Percentiles rank a stretch among this genome's conserved stretches.
phyloP scores from a whole-genome alignment of 2,113 vertebrate species.

The Leptosomus discolor region DNA sequence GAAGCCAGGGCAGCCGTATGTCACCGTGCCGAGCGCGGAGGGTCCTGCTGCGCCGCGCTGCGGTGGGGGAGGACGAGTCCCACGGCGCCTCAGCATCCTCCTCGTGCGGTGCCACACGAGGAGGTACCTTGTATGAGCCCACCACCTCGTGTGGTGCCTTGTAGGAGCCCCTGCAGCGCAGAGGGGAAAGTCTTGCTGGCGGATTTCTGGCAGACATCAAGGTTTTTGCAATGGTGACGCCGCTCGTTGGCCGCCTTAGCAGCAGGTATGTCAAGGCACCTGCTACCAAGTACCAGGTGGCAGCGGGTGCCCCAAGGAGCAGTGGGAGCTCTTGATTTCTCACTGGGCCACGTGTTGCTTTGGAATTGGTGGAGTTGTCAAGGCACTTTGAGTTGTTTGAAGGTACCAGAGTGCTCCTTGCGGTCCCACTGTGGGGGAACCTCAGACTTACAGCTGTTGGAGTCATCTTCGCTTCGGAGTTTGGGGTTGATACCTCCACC shows the following conservation, averaged over 20 bases:
- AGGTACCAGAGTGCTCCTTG: background rate
- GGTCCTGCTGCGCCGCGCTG: background rate
- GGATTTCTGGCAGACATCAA: background rate
- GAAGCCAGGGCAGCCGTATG: background rate
- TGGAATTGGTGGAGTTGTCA: background rate
- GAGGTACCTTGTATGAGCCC: fast-evolving
- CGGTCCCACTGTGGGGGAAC: background rate
- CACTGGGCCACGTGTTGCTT: background rate
- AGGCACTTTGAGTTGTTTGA: background rate
- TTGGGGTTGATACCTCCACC: background rate
- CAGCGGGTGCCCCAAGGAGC: background rate
- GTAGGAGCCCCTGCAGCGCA: fast-evolving
- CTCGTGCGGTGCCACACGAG: fast-evolving
- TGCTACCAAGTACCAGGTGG: background rate
- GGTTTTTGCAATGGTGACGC: background rate
- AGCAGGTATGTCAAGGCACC: background rate
- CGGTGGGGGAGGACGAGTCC: background rate
- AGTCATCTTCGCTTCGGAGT: background rate
- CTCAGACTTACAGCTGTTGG: fast-evolving
- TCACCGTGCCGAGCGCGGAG: fast-evolving
- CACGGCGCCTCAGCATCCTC: background rate
- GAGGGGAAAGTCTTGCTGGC: background rate
- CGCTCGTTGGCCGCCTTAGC: background rate
- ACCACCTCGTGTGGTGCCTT: too few species aligned
- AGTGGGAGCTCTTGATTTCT: background rate